A percentile compares a stretch with the other conserved stretches of the same genome.
Evolutionary conservation across 2,888 invertebrate species (phyloP).

Genomic region (Anoncus sp.): DNA sequence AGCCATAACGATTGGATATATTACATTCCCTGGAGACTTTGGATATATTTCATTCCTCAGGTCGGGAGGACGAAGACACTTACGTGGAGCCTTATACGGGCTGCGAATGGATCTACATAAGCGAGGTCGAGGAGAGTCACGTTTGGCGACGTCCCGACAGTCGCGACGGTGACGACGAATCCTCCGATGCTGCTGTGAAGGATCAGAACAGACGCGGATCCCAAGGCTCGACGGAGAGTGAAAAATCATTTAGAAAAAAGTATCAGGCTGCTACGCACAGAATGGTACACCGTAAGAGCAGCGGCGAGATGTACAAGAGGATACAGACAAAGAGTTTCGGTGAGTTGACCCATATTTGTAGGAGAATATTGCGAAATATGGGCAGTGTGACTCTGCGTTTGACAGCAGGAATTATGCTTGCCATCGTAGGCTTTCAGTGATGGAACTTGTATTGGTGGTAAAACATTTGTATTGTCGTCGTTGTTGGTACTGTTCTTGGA

Average conservation of each 20-base stretch:
- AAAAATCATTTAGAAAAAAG: slow-evolving; percentile 93
- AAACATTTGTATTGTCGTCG: too few relatives aligned
- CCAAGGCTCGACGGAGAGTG: slow-evolving; percentile 89
- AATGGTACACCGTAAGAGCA: slow-evolving; percentile 95
- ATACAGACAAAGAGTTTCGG: slow-evolving; percentile 93
- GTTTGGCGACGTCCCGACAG: slow-evolving; percentile 86
- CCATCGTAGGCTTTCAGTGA: too few relatives aligned
- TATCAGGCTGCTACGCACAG: slow-evolving; percentile 95
- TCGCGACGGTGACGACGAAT: slow-evolving; percentile 77
- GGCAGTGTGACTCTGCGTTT: too few relatives aligned
- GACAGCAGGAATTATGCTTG: too few relatives aligned
- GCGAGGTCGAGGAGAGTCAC: slow-evolving; percentile 88
- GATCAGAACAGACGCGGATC: slow-evolving; percentile 83
- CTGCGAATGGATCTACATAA: slow-evolving; percentile 90
- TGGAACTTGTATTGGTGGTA: too few relatives aligned
- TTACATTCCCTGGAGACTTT: too few relatives aligned
- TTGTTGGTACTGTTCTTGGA: too few relatives aligned
- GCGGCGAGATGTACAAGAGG: slow-evolving; percentile 94
- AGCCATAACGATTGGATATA: too few relatives aligned
- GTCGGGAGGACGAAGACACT: slow-evolving; percentile 88
- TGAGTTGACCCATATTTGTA: slow-evolving; percentile 84
- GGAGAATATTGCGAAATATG: too few relatives aligned
- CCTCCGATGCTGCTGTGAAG: slow-evolving; percentile 72
- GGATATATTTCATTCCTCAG: slow-evolving; percentile 61
- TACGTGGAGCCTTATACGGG: slow-evolving; percentile 90